phyloP scores from a whole-genome alignment of 2,888 invertebrate genomes.

The Mesorhabditis belari region DNA sequence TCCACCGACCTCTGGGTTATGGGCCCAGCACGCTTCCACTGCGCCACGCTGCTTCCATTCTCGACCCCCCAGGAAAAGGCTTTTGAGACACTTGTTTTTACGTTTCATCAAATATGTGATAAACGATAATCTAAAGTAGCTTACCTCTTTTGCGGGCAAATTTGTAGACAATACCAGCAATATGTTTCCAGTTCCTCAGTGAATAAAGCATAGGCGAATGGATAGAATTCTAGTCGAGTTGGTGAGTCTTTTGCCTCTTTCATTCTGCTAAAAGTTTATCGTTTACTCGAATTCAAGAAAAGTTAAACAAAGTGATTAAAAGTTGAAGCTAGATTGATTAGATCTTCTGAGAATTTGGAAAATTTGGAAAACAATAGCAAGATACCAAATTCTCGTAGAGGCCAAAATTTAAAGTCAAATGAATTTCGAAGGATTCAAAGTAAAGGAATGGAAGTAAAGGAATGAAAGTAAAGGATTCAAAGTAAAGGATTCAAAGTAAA shows the following conservation, averaged over 20 bases:
- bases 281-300: no score
- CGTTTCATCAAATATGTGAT: neutral
- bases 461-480: no score
- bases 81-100: neutral
- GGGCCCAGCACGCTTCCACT: constrained; percentile 77
- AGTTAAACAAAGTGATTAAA: no score
- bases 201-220: constrained; percentile 50
- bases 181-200: constrained; percentile 29
- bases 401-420: no score
- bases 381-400: no score
- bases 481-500: no score
- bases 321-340: no score
- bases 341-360: no score
- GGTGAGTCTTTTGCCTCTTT: neutral
- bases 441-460: no score
- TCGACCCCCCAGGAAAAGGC: no score
- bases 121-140: neutral
- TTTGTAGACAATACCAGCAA: constrained; percentile 50
- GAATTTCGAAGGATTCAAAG: no score
- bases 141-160: constrained; percentile 17
- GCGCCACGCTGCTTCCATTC: constrained; percentile 78
- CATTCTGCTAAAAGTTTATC: neutral
- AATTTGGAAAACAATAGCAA: no score
- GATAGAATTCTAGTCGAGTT: constrained; percentile 40
- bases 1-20: constrained; percentile 82